Percentiles rank a stretch among this genome's conserved stretches.
These are phyloP conservation scores for Theonella swinhoei DNA, from an alignment of 37 sponge, comb jelly and placozoan genomes.

Conservation along the genomic window DNA sequence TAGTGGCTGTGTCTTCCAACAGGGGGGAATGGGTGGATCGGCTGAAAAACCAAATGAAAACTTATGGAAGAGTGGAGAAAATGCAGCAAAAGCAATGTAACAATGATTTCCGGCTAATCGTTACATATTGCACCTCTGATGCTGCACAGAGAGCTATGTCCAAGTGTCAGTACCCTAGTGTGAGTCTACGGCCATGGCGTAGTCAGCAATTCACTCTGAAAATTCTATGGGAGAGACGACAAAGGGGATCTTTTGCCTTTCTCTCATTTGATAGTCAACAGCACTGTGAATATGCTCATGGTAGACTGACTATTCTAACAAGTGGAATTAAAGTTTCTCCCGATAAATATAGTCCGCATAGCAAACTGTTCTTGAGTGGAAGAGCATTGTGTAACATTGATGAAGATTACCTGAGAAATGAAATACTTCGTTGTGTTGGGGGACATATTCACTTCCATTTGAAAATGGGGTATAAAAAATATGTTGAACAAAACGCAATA, in stretches of 20 bases:
- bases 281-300: neutral
- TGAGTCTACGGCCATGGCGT: neutral
- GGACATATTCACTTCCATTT: neutral
- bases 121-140: constrained; percentile 34
- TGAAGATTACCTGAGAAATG: neutral
- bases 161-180: neutral
- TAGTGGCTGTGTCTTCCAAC: constrained; percentile 25
- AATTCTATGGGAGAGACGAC: constrained; percentile 58
- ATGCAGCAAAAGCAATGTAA: neutral
- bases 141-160: constrained; percentile 27
- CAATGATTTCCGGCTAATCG: constrained; percentile 14
- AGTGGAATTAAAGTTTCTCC: constrained; percentile 15
- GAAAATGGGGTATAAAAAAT: neutral
- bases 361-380: constrained; percentile 16
- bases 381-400: neutral
- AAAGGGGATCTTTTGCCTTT: constrained; percentile 37
- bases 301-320: neutral
- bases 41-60: neutral
- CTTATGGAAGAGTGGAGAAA: constrained; percentile 22
- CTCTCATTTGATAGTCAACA: constrained; percentile 16
- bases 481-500: neutral
- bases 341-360: constrained; percentile 18
- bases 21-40: neutral
- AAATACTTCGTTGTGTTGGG: neutral
- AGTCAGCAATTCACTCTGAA: constrained; percentile 21